These are phyloP conservation scores for Drosophila nasuta DNA, from an alignment of 1,140 invertebrate genomes.

Conservation along the genomic window DNA sequence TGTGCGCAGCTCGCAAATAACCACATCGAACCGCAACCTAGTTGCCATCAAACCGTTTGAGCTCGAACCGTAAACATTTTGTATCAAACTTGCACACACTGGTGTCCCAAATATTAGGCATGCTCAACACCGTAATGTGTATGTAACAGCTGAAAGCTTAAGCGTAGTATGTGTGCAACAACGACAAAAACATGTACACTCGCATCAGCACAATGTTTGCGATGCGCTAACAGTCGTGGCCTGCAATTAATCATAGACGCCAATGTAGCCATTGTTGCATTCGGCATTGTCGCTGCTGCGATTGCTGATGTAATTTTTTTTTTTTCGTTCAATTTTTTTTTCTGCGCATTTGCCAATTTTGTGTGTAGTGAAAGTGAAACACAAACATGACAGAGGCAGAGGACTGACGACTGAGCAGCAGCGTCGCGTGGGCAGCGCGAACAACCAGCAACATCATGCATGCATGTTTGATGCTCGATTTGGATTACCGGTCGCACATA, in stretches of 20 bases:
- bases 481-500: conserved; percentile 19
- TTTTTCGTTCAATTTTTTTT: conserved; percentile 7
- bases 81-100: conserved; percentile 10
- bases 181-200: too few species aligned
- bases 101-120: conserved; percentile 32
- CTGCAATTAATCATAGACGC: not conserved
- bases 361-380: conserved; percentile 64
- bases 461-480: conserved; percentile 54
- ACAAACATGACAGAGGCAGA: conserved; percentile 17
- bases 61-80: not conserved
- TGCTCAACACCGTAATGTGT: not conserved
- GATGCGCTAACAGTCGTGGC: not conserved
- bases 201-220: too few species aligned
- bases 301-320: conserved; percentile 3
- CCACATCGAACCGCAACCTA: conserved; percentile 1
- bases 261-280: conserved; percentile 29
- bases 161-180: not conserved
- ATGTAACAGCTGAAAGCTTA: not conserved
- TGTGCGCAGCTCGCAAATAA: conserved; percentile 1
- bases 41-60: not conserved
- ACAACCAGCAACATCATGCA: conserved; percentile 27
- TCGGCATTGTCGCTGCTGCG: conserved; percentile 27
- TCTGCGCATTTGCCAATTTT: conserved; percentile 38
- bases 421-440: conserved; percentile 18
- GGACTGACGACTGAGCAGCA: not conserved